Evolutionary conservation across 2,113 vertebrate species (phyloP).

Genomic region (Isurus oxyrinchus): DNA sequence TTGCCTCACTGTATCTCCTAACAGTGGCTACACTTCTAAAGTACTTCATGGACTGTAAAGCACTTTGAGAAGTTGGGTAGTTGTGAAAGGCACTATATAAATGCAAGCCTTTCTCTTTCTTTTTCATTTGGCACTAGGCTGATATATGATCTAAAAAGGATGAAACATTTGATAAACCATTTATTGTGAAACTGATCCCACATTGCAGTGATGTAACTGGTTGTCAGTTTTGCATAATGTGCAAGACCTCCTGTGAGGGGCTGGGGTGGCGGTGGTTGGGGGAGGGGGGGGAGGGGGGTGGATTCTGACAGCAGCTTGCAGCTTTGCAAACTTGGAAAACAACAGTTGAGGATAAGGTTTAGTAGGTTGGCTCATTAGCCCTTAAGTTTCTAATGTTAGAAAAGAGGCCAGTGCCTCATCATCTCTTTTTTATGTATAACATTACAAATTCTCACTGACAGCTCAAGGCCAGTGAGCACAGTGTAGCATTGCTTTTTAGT

Average conservation of each 20-base stretch:
- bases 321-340: not conserved
- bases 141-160: not conserved
- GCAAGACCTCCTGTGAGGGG: not conserved
- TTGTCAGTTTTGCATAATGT: not conserved
- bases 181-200: not conserved
- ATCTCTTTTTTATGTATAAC: not conserved
- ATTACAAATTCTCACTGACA: not conserved
- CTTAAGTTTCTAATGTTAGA: not conserved
- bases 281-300: too few relatives aligned
- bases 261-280: too few relatives aligned
- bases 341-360: not conserved
- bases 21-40: not conserved
- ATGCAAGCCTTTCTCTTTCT: not conserved
- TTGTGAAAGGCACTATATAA: not conserved
- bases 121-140: not conserved
- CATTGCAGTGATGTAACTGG: not conserved
- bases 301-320: not conserved
- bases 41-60: not conserved
- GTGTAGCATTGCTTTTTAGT: not conserved
- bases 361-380: not conserved
- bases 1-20: too few relatives aligned
- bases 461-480: not conserved
- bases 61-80: not conserved
- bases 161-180: not conserved
- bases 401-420: conserved; percentile 14